A percentile compares a stretch with the other conserved stretches of the same genome.
phyloP scores from a whole-genome alignment of 2,797 vertebrate species.

The Enteromius anoplus region DNA sequence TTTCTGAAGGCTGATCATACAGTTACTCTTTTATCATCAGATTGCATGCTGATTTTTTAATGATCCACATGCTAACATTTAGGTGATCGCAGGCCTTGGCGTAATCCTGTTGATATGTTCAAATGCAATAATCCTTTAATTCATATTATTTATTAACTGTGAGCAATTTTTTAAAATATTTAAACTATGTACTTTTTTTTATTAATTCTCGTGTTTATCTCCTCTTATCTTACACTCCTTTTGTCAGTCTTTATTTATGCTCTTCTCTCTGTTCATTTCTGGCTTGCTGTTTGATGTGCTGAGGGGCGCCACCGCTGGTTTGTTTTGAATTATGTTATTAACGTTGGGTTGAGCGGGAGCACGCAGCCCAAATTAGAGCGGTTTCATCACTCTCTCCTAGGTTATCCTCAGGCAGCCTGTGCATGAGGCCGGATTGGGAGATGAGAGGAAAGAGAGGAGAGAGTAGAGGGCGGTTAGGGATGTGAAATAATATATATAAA shows the following conservation, averaged over 20 bases:
- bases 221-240: not conserved
- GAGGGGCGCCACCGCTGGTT: slow-evolving; percentile 41
- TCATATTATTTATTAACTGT: not conserved
- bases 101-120: not conserved
- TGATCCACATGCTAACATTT: not conserved
- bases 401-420: slow-evolving; percentile 74
- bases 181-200: not conserved
- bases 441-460: slow-evolving; percentile 20
- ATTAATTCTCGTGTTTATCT: not conserved
- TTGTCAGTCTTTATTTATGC: slow-evolving; percentile 1
- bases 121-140: not conserved
- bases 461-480: not conserved
- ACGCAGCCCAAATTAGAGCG: slow-evolving; percentile 68
- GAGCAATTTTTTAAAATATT: not conserved
- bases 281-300: slow-evolving; percentile 34
- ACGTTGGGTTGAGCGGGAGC: slow-evolving; percentile 61
- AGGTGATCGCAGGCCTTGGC: not conserved
- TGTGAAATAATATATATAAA: not conserved
- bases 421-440: slow-evolving; percentile 53
- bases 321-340: slow-evolving; percentile 53
- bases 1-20: not conserved
- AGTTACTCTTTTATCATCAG: not conserved
- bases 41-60: not conserved
- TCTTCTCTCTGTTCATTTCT: slow-evolving; percentile 8
- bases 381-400: slow-evolving; percentile 77